These are phyloP conservation scores for Ptychoptera contaminata DNA, from an alignment of 2,888 invertebrate species.

Conservation along the genomic window DNA sequence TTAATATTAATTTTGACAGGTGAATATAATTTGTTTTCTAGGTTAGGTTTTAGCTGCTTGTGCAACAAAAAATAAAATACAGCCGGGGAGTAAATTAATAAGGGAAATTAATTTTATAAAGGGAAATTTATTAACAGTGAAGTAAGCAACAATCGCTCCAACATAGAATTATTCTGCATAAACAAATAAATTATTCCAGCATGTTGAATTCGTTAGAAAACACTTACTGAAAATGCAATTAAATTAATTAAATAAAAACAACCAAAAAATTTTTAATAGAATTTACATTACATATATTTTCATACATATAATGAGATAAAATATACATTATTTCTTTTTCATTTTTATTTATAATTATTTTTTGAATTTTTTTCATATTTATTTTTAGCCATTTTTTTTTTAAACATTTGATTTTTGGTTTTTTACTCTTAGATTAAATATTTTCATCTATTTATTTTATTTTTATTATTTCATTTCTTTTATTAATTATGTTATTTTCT, in stretches of 20 bases:
- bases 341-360: not conserved
- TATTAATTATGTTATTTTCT: not conserved
- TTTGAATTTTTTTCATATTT: conserved; percentile 2
- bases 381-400: not conserved
- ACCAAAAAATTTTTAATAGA: not conserved
- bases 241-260: no score
- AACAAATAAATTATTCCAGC: no score
- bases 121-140: no score
- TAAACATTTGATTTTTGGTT: no score
- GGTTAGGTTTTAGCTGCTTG: not conserved
- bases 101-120: no score
- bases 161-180: no score
- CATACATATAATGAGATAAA: conserved; percentile 12
- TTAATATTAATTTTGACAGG: not conserved
- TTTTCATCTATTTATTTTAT: not conserved
- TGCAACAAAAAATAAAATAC: no score
- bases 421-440: no score
- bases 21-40: not conserved
- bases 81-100: no score
- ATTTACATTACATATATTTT: conserved; percentile 7
- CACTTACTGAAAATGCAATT: no score
- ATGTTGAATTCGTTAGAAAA: no score
- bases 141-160: no score
- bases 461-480: not conserved
- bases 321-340: conserved; percentile 9